phyloP scores from a whole-genome alignment of 2,797 vertebrate species.

The Platyrinchus mystaceus region DNA sequence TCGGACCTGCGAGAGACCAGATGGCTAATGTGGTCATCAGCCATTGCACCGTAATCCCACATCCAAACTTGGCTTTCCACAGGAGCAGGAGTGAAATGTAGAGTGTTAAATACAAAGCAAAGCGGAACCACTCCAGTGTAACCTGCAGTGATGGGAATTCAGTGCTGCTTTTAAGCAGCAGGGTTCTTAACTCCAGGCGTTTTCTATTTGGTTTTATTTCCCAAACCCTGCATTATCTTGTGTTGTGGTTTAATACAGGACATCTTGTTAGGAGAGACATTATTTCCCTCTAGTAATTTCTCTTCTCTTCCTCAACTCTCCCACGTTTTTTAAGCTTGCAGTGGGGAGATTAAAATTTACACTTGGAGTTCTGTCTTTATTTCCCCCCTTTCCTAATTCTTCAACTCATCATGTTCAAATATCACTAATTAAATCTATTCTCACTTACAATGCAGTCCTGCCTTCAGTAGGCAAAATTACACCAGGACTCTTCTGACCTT shows the following conservation, averaged over 20 bases:
- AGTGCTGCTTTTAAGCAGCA: slow-evolving; percentile 64
- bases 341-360: slow-evolving; percentile 5
- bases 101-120: slow-evolving; percentile 66
- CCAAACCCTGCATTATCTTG: slow-evolving; percentile 50
- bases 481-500: neutral
- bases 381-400: neutral
- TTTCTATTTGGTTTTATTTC: slow-evolving; percentile 67
- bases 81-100: slow-evolving; percentile 24
- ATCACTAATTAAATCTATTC: slow-evolving; percentile 29
- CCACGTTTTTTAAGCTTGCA: neutral
- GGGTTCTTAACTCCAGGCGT: slow-evolving; percentile 57
- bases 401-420: slow-evolving; percentile 12
- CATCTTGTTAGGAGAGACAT: slow-evolving; percentile 58
- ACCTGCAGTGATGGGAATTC: slow-evolving; percentile 63
- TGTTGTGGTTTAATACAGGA: neutral
- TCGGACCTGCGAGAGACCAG: slow-evolving; percentile 39
- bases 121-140: slow-evolving; percentile 54
- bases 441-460: neutral
- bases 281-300: slow-evolving; percentile 51
- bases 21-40: slow-evolving; percentile 64
- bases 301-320: slow-evolving; percentile 1
- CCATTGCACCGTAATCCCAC: neutral
- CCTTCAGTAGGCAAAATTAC: neutral
- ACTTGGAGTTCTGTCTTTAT: neutral
- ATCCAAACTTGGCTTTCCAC: slow-evolving; percentile 32